Percentiles rank a stretch among this genome's conserved stretches.
phyloP scores from a whole-genome alignment of 2,797 vertebrate genomes.

The Aselliscus stoliczkanus region DNA sequence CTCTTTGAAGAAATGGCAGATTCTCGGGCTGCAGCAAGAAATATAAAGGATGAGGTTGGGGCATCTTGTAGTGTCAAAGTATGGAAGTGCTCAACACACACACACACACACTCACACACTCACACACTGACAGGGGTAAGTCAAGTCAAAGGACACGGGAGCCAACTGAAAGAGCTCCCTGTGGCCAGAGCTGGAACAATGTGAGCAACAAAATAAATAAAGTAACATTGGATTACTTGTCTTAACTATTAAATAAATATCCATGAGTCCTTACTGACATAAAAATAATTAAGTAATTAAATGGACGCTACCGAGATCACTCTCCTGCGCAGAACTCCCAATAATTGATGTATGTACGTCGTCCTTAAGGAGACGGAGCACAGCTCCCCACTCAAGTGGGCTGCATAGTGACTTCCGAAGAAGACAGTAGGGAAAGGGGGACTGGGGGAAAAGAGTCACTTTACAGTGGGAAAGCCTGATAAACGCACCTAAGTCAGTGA shows the following conservation, averaged over 20 bases:
- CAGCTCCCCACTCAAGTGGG: not conserved
- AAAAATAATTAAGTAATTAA: not conserved
- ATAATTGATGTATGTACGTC: no score
- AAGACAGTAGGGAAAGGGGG: not conserved
- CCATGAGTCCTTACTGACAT: not conserved
- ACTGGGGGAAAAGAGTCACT: no score
- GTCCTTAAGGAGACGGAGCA: not conserved
- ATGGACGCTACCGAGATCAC: not conserved
- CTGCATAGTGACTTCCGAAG: not conserved
- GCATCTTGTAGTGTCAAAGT: not conserved
- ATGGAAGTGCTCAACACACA: not conserved
- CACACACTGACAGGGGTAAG: accelerated
- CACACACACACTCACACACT: not conserved
- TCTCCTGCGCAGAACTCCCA: not conserved
- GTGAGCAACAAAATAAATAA: not conserved
- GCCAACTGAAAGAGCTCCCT: not conserved
- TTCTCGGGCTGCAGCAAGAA: not conserved
- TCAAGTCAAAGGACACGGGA: not conserved
- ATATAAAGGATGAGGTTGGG: not conserved
- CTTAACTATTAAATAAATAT: not conserved
- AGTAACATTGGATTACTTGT: not conserved
- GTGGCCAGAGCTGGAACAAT: not conserved
- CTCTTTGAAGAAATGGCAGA: not conserved
- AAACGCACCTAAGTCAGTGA: not conserved
- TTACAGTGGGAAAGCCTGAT: accelerated